phyloP scores from a whole-genome alignment of 2,113 vertebrate species.

The Charadrius vociferus region DNA sequence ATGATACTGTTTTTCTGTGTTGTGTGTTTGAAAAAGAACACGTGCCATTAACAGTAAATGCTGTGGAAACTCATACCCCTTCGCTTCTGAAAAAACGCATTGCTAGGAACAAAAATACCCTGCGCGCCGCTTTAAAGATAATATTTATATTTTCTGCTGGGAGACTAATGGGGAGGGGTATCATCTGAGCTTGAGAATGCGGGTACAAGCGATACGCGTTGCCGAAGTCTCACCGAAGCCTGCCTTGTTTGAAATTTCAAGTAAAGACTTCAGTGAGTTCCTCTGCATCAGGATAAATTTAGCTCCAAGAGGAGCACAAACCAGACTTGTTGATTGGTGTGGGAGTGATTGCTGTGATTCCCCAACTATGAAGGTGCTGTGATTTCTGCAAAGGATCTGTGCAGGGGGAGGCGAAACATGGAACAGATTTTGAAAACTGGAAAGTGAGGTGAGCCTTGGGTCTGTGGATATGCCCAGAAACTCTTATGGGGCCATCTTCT shows the following conservation, averaged over 20 bases:
- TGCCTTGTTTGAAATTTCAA: not conserved
- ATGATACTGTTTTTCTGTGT: not conserved
- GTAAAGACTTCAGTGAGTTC: not conserved
- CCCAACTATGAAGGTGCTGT: not conserved
- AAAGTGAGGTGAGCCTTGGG: not conserved
- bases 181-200: not conserved
- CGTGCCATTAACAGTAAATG: not conserved
- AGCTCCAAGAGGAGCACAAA: not conserved
- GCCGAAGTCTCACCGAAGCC: not conserved
- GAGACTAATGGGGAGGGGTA: not conserved
- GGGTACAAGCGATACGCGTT: not conserved
- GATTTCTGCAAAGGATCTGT: not conserved
- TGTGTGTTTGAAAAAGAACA: not conserved
- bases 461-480: not conserved
- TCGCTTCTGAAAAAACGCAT: not conserved
- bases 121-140: not conserved
- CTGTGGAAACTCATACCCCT: not conserved
- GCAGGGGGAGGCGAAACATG: not conserved
- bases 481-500: not conserved
- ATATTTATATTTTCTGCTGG: not conserved
- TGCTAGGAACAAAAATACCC: not conserved
- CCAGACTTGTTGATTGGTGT: not conserved
- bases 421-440: not conserved
- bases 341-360: slow-evolving; percentile 10
- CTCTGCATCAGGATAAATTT: slow-evolving; percentile 25